Evolutionary conservation across 2,888 invertebrate species (phyloP).

Genomic region (Gari tellinella): DNA sequence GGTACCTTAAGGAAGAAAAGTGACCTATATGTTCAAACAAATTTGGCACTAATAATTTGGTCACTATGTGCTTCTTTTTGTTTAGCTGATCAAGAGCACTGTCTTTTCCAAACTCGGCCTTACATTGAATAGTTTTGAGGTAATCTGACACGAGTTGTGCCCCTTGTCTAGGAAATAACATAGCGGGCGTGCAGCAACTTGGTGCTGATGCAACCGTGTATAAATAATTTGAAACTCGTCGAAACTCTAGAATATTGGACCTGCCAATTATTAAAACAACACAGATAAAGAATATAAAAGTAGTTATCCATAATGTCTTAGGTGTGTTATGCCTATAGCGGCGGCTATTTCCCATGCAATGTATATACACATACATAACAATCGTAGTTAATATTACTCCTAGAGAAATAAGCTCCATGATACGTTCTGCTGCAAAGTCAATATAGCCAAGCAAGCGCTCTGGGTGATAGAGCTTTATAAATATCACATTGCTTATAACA

Average conservation of each 20-base stretch:
- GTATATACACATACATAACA: slow-evolving; percentile 48
- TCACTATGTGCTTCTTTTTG: slow-evolving; percentile 42
- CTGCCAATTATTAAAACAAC: slow-evolving; percentile 71
- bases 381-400: slow-evolving; percentile 64
- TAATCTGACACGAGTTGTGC: slow-evolving; percentile 63
- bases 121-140: slow-evolving; percentile 68
- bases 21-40: slow-evolving; percentile 82
- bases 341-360: slow-evolving; percentile 8
- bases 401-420: slow-evolving; percentile 74
- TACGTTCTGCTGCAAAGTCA: slow-evolving; percentile 68
- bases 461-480: slow-evolving; percentile 81
- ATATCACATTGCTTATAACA: slow-evolving; percentile 51
- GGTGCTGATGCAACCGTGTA: slow-evolving; percentile 77
- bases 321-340: neutral
- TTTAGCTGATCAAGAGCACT: slow-evolving; percentile 73
- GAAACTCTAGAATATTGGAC: slow-evolving; percentile 74
- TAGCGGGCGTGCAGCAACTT: slow-evolving; percentile 82
- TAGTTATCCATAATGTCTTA: slow-evolving; percentile 54
- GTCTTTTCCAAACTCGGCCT: slow-evolving; percentile 75
- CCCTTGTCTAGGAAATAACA: slow-evolving; percentile 74
- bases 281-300: slow-evolving; percentile 62
- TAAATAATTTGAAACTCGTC: slow-evolving; percentile 70
- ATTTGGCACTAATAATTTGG: slow-evolving; percentile 79
- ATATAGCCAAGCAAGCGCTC: slow-evolving; percentile 76
- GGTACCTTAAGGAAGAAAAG: slow-evolving; percentile 75